Conservation (phyloP, 2,797 vertebrate genomes). For the Schizothorax lantsangensis region DNA sequence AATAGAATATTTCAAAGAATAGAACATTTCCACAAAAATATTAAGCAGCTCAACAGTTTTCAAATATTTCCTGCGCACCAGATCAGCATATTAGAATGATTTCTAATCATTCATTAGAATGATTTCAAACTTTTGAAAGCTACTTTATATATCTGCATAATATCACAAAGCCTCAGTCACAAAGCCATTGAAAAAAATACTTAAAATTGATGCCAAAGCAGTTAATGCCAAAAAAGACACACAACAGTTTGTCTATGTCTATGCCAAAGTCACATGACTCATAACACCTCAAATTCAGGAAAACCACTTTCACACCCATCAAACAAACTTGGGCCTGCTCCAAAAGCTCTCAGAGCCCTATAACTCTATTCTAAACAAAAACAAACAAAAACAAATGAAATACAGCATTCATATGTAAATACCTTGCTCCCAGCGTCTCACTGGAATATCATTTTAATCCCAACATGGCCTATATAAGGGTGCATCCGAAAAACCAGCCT, state of each 20-base stretch:
- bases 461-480: constrained; percentile 21
- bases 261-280: constrained; percentile 3
- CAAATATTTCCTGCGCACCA: not conserved
- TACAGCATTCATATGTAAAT: not conserved
- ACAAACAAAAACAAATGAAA: not conserved
- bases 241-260: not conserved
- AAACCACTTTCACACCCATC: not conserved
- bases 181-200: not conserved
- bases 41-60: not conserved
- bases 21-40: not conserved
- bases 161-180: not conserved
- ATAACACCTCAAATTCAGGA: not conserved
- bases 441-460: constrained; percentile 21
- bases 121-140: not conserved
- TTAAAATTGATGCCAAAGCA: not conserved
- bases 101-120: not conserved
- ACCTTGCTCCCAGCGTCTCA: not conserved
- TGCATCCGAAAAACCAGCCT: not conserved
- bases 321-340: not conserved
- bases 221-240: not conserved
- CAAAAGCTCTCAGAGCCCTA: not conserved
- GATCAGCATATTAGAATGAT: not conserved
- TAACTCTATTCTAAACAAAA: not conserved
- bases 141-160: not conserved
- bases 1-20: no score